phyloP scores from a whole-genome alignment of 2,797 vertebrate species.

The Scolopax bukidnonensis region DNA sequence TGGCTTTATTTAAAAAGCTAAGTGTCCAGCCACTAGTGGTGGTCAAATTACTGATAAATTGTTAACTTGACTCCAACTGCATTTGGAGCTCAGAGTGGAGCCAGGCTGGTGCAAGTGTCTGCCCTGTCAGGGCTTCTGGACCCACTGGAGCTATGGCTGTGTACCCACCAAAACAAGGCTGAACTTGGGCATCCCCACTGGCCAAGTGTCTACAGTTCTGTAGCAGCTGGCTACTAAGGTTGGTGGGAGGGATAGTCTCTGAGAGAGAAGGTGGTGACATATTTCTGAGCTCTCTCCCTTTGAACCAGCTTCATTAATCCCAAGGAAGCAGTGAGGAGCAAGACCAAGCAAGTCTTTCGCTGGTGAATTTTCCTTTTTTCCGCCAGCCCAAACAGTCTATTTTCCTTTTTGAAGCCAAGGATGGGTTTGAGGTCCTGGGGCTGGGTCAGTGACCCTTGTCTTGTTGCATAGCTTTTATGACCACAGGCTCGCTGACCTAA shows the following conservation, averaged over 20 bases:
- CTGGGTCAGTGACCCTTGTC: background rate
- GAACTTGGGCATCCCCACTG: background rate
- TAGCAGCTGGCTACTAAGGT: background rate
- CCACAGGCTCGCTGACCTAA: background rate
- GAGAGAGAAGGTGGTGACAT: background rate
- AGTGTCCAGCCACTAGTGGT: background rate
- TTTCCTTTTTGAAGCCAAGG: fast-evolving
- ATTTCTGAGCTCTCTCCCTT: background rate
- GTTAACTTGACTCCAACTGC: background rate
- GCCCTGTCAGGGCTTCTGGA: background rate
- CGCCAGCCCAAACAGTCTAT: background rate
- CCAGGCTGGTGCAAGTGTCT: background rate
- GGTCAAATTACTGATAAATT: background rate
- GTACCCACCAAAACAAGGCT: background rate
- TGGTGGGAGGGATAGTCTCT: background rate
- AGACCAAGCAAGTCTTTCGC: background rate
- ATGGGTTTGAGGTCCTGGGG: background rate
- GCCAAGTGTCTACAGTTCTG: background rate
- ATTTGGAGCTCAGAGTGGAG: background rate
- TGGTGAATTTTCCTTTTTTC: background rate
- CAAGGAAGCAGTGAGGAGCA: background rate
- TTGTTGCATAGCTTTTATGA: fast-evolving
- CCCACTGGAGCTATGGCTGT: background rate
- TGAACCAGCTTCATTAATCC: background rate
- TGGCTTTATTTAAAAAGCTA: background rate